Evolutionary conservation across 37 sponge, comb jelly and placozoan species (phyloP).

Genomic region (Cliona cf. orientalis): DNA sequence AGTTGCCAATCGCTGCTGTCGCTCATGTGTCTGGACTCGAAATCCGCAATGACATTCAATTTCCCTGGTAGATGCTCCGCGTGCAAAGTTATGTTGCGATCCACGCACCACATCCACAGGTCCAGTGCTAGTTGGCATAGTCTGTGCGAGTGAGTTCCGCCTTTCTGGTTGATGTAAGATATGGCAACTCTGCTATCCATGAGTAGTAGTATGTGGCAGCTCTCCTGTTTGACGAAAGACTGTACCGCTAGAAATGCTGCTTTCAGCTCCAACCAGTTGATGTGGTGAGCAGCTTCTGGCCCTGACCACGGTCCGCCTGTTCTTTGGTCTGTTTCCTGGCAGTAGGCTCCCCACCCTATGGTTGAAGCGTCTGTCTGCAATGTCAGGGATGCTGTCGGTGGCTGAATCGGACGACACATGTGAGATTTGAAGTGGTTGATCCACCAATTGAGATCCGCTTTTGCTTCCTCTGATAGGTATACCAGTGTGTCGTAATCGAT

Average conservation of each 20-base stretch:
- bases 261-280: slow-evolving; percentile 49
- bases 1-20: slow-evolving; percentile 6
- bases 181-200: slow-evolving; percentile 33
- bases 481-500: background rate
- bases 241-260: slow-evolving; percentile 38
- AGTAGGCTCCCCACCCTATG: slow-evolving; percentile 44
- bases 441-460: slow-evolving; percentile 34
- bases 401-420: background rate
- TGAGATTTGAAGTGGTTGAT: background rate
- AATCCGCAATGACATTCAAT: slow-evolving; percentile 24
- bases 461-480: background rate
- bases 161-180: slow-evolving; percentile 34
- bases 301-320: slow-evolving; percentile 49
- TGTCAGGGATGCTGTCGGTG: background rate
- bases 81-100: background rate
- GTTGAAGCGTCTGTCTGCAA: slow-evolving; percentile 45
- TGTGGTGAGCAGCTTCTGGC: slow-evolving; percentile 23
- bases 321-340: background rate
- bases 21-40: background rate
- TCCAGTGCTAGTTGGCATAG: slow-evolving; percentile 23
- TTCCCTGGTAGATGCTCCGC: slow-evolving; percentile 39
- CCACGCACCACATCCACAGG: slow-evolving; percentile 59
- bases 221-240: background rate
- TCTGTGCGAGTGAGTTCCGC: slow-evolving; percentile 16
- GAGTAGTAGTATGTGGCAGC: background rate